phyloP scores from a whole-genome alignment of 30 jellyfish, hydroid and myxozoan genomes.

The Mastigias papua region DNA sequence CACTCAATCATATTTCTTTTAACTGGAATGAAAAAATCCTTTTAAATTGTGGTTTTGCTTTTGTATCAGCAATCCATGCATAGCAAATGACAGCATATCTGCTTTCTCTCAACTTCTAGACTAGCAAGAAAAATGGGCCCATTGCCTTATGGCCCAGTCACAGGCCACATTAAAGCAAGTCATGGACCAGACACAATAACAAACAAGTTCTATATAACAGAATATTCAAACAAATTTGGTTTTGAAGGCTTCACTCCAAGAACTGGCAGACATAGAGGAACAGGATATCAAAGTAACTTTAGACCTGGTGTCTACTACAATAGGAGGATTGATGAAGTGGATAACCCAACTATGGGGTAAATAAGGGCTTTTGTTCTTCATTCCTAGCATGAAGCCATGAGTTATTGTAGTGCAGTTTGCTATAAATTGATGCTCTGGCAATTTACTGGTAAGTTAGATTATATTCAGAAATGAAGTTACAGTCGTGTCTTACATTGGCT shows the following conservation, averaged over 20 bases:
- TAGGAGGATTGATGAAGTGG: constrained; percentile 76
- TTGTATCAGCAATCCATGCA: too few relatives aligned
- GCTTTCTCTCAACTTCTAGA: too few relatives aligned
- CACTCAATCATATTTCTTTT: too few relatives aligned
- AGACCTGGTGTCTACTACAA: constrained; percentile 84
- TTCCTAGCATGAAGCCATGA: too few relatives aligned
- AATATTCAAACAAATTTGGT: constrained; percentile 72
- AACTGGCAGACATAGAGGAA: constrained; percentile 77
- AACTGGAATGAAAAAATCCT: too few relatives aligned
- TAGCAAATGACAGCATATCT: background rate
- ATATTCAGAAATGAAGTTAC: too few relatives aligned
- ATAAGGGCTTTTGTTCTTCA: background rate
- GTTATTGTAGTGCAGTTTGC: too few relatives aligned
- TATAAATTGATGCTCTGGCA: too few relatives aligned
- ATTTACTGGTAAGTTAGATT: too few relatives aligned
- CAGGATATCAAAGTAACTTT: constrained; percentile 83
- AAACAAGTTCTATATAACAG: constrained; percentile 73
- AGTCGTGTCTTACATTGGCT: too few relatives aligned
- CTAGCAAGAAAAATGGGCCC: constrained; percentile 56
- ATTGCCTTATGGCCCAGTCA: constrained; percentile 72
- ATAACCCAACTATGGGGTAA: constrained; percentile 81
- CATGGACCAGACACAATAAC: constrained; percentile 70
- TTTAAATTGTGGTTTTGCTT: too few relatives aligned
- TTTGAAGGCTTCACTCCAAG: constrained; percentile 69
- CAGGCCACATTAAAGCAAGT: constrained; percentile 70